Evolutionary conservation across 2,888 invertebrate species (phyloP).

Genomic region (Metacarcinus magister): DNA sequence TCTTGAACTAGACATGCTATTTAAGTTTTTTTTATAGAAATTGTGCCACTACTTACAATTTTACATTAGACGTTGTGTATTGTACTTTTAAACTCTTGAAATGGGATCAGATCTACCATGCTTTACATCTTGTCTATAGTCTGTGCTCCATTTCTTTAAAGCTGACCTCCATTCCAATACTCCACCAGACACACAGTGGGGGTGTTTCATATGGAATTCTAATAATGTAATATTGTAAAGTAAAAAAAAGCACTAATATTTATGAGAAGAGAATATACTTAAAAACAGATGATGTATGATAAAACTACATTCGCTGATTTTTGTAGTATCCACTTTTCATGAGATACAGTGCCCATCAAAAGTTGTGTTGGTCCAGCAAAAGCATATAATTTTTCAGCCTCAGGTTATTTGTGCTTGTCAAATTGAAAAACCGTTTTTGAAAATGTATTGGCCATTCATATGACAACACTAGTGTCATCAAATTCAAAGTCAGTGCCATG

Average conservation of each 20-base stretch:
- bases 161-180: background rate
- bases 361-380: too few species aligned
- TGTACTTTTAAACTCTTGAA: background rate
- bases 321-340: background rate
- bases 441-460: too few species aligned
- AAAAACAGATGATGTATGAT: conserved; percentile 3
- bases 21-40: background rate
- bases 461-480: too few species aligned
- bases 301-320: background rate
- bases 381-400: too few species aligned
- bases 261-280: background rate
- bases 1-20: background rate
- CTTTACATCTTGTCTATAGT: background rate
- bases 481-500: too few species aligned
- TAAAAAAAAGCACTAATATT: background rate
- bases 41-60: background rate
- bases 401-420: too few species aligned
- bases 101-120: background rate
- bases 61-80: background rate
- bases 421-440: too few species aligned
- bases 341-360: background rate
- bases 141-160: conserved; percentile 10
- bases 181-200: conserved; percentile 12
- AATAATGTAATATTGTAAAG: background rate
- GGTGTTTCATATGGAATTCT: background rate